Evolutionary conservation across 2,113 vertebrate genomes (phyloP), one percentile per base, ranked within the genome.

Genomic region (Prunella himalayana): DNA sequence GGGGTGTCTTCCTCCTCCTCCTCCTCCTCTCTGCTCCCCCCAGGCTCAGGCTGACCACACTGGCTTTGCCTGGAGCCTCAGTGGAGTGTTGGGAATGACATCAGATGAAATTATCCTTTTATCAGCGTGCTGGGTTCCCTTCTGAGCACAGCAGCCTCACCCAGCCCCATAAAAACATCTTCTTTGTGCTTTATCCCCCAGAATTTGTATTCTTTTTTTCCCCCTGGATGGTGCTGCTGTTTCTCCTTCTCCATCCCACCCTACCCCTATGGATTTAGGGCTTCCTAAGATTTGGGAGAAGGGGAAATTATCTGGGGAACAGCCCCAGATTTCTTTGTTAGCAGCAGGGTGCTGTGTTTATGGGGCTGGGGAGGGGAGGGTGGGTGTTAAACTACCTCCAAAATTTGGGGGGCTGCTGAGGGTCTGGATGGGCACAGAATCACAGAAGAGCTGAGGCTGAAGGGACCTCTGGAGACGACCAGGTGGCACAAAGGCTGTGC

Each of bases 31-130:
- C 10, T n/a, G 39, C 71, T 77, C 78, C 35, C 61, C 27, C 19
- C 49, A 24, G 13, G 27, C 68, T 60, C 65, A 3, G 4, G 70
- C 86, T 92, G 91, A 73, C 94, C 91, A 13, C 81, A 4, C 53
- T 13, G 81, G 28, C 88, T 53, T 22, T 71, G 89, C 89, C 92
- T 9, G 60, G 44, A 91, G 86, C 94, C 90, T 23, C 81, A 13
- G 41, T 1, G 20, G 66, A 50, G 51, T 2, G 30, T 31, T 31
- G 89, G 84, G n/a, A 84, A 63, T 94, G 53, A 64, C 94, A 85
- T 89, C 77, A 78, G 77, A 78, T 5, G 35, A n/a, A 95, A 82
- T 41, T 1, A 10, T 47, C 82, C 70, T 76, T 91, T 87, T 47
- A 61, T 21, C 91, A 19, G 83, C 82, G 9, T 4, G 70, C 56